Percentiles rank a stretch among this genome's conserved stretches.
These are phyloP conservation scores for Apamea sordens DNA, from an alignment of 2,888 invertebrate species.

Conservation along the genomic window DNA sequence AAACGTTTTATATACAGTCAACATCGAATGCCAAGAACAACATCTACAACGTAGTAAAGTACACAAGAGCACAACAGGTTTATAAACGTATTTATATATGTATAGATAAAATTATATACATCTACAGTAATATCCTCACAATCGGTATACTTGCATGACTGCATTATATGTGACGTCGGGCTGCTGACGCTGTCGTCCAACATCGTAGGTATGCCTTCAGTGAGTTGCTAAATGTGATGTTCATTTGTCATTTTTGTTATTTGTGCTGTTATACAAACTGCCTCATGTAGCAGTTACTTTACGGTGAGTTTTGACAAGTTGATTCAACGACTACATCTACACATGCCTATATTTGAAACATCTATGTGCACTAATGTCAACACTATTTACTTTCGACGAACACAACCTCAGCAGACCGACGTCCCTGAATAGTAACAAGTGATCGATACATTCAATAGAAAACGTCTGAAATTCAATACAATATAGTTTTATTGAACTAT, in stretches of 20 bases:
- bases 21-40: slow-evolving; percentile 84
- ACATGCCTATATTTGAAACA: slow-evolving; percentile 25
- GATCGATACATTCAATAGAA: slow-evolving; percentile 58
- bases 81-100: slow-evolving; percentile 75
- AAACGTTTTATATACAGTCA: slow-evolving; percentile 87
- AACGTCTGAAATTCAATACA: slow-evolving; percentile 55
- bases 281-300: neutral
- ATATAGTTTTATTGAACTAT: slow-evolving; percentile 56
- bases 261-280: slow-evolving; percentile 13
- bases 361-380: slow-evolving; percentile 36
- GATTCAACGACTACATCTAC: slow-evolving; percentile 27
- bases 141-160: slow-evolving; percentile 34
- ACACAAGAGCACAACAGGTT: slow-evolving; percentile 83
- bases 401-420: slow-evolving; percentile 21
- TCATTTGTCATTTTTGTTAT: neutral
- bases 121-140: slow-evolving; percentile 54
- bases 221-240: slow-evolving; percentile 26
- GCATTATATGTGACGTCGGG: slow-evolving; percentile 17
- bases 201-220: neutral
- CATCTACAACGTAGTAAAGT: slow-evolving; percentile 80
- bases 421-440: slow-evolving; percentile 50
- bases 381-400: neutral
- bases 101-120: slow-evolving; percentile 69
- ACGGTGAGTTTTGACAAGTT: neutral
- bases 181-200: slow-evolving; percentile 4